Evolutionary conservation across 2,797 vertebrate genomes (phyloP).

Genomic region (Siniperca undulata): DNA sequence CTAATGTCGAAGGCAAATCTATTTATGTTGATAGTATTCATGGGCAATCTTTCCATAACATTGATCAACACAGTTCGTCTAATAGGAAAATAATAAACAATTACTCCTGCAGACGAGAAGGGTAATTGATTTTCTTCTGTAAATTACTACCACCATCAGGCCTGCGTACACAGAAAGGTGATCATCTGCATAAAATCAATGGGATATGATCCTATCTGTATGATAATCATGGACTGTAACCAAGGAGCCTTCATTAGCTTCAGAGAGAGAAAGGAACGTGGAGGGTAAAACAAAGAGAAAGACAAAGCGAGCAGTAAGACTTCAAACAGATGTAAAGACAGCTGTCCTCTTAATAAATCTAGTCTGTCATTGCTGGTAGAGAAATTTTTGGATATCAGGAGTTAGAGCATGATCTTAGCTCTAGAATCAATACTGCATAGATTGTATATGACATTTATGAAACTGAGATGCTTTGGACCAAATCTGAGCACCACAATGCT

Average conservation of each 20-base stretch:
- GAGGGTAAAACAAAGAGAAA: constrained; percentile 48
- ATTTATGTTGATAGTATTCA: constrained; percentile 98
- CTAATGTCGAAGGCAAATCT: constrained; percentile 94
- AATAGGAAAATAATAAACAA: constrained; percentile 99
- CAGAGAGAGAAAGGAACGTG: constrained; percentile 26
- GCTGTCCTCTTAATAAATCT: constrained; percentile 28
- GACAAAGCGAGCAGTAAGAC: constrained; percentile 14
- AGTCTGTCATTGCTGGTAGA: background rate
- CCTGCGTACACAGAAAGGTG: constrained; percentile 95
- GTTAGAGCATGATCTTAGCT: background rate
- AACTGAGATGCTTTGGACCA: background rate
- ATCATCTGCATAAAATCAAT: constrained; percentile 99
- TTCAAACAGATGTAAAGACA: constrained; percentile 38
- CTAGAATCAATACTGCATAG: background rate
- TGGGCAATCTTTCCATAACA: constrained; percentile 93
- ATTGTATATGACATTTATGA: constrained; percentile 6
- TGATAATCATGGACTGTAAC: constrained; percentile 89
- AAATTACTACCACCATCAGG: constrained; percentile 90
- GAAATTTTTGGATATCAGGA: constrained; percentile 8
- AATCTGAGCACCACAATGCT: constrained; percentile 1
- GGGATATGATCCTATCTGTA: constrained; percentile 92
- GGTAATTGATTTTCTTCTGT: constrained; percentile 98
- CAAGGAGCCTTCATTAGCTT: constrained; percentile 71
- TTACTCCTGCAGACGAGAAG: constrained; percentile 93
- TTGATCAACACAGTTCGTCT: constrained; percentile 98